Base-by-base conservation (phyloP, 1,140 invertebrate genomes). In the Dendroctonus ponderosae region DNA sequence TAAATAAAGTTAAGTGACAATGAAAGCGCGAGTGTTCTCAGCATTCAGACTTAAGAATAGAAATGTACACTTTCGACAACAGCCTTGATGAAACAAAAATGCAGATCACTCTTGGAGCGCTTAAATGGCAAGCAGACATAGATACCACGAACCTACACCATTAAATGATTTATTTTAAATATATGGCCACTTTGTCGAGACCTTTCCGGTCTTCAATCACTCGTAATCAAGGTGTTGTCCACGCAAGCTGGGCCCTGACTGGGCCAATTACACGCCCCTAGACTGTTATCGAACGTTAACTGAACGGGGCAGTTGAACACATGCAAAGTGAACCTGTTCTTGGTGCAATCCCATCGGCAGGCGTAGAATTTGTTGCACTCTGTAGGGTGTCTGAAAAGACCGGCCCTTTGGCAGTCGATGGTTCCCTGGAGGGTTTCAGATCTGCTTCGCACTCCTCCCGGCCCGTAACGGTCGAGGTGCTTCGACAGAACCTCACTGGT, bases 301-400 rank as follows among this genome's bases (percentile, higher is more conserved):
- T 90, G 88, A 53, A 93, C 85, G 0, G 91, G 91, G 75, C 91
- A 93, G 70, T 91, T 89, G 75, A 93, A 91, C 2, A 90, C 82
- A 71, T 91, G 88, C 5, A 93, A 81, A 5, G 89, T 91, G 76
- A 87, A 93, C 68, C 84, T 85, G 67, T 91, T 87, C 68, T 92
- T 89, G 78, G 86, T 89, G 66, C 87, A 85, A 73, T 93, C 91
- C 89, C 89, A 93, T 74, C 89, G 85, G 75, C 91, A 93, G 41
- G 90, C 86, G 73, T 92, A 93, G 80, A 93, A 93, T 74, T 92
- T 91, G 73, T 91, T 91, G 74, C 91, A 93, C 64, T 89, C 84
- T 59, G 87, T 87, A 0, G 91, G 91, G 76, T 93, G 91, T 74
- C 90, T 82, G 81, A 93, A 93, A 0, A 93, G 82, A 72, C 91